Percentiles rank a stretch among this genome's conserved stretches.
phyloP scores from a whole-genome alignment of 2,888 invertebrate genomes.

The Druceiella hillmani region DNA sequence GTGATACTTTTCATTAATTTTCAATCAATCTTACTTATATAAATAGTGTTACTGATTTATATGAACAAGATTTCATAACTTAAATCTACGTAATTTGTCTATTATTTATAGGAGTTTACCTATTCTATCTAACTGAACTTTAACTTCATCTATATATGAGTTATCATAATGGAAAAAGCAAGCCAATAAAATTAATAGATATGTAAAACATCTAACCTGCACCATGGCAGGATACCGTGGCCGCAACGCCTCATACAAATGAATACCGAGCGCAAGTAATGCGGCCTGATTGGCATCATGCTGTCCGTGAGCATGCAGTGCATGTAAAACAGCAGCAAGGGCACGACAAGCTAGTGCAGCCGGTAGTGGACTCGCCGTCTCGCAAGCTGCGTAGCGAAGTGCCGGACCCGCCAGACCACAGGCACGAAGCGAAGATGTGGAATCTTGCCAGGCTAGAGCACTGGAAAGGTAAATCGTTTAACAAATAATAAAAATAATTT shows the following conservation, averaged over 20 bases:
- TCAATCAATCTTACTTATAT: no score
- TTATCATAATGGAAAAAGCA: neutral
- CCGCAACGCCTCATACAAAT: slow-evolving; percentile 78
- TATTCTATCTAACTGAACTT: no score
- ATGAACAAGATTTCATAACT: no score
- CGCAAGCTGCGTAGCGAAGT: slow-evolving; percentile 56
- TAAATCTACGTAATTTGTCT: no score
- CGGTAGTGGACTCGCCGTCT: slow-evolving; percentile 54
- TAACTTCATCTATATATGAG: no score
- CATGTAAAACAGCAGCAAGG: slow-evolving; percentile 71
- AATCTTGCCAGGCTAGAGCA: slow-evolving; percentile 74
- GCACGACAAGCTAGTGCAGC: slow-evolving; percentile 50
- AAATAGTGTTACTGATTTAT: no score
- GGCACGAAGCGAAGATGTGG: slow-evolving; percentile 76
- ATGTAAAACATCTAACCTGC: slow-evolving; percentile 39
- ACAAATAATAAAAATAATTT: no score
- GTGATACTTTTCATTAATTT: no score
- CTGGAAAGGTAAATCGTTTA: no score
- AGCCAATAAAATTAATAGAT: neutral
- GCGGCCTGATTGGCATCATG: slow-evolving; percentile 85
- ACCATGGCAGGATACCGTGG: slow-evolving; percentile 70
- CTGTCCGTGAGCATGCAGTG: slow-evolving; percentile 81
- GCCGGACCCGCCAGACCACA: slow-evolving; percentile 66
- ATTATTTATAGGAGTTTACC: no score
- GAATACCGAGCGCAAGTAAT: slow-evolving; percentile 73